Base-by-base conservation (phyloP, 2,797 vertebrate genomes). In the Naso thynnoides region DNA sequence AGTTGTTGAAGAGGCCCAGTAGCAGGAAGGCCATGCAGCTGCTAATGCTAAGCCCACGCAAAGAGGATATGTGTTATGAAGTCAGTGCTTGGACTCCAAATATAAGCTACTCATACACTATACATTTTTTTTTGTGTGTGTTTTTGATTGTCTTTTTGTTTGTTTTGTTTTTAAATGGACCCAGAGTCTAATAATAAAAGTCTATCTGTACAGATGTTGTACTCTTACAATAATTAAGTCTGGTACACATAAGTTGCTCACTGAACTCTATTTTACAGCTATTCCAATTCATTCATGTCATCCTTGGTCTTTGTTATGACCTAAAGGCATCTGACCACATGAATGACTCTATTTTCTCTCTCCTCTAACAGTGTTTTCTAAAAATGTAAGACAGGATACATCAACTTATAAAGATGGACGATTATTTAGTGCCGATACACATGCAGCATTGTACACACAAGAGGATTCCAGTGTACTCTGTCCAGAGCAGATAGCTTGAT, bases 261-360 rank as follows among this genome's bases (percentile, higher is more conserved):
- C n/a, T 60, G 23, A 50, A 41, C n/a, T 14, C 31, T 45, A n/a
- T 49, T 27, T 42, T 4, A 10, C 3, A 47, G 26, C 19, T 56
- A 21, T 44, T n/a, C 27, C 44, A 21, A 5, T 59, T 56, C 44
- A 71, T 49, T 44, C 33, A 62, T 36, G 31, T 47, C 33, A 42
- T 61, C 4, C 13, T 54, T 39, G 15, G 8, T 16, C 47, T 62
- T 71, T 67, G 53, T 38, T 23, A 55, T 39, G 23, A 61, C 38
- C 8, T 52, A 7, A 52, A 76, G 70, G 61, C 73, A 66, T 74
- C 26, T 61, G 62, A 76, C 39, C n/a, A 39, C 59, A 49, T 84
- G 45, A 81, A 72, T 70, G 29, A 73, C 33, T 53, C 23, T 49
- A 38, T 85, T 11, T 36, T 82, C 44, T 79, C 69, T 64, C 19